Base-by-base conservation (phyloP, 1,140 invertebrate genomes). In the Paralvinella palmiformis region DNA sequence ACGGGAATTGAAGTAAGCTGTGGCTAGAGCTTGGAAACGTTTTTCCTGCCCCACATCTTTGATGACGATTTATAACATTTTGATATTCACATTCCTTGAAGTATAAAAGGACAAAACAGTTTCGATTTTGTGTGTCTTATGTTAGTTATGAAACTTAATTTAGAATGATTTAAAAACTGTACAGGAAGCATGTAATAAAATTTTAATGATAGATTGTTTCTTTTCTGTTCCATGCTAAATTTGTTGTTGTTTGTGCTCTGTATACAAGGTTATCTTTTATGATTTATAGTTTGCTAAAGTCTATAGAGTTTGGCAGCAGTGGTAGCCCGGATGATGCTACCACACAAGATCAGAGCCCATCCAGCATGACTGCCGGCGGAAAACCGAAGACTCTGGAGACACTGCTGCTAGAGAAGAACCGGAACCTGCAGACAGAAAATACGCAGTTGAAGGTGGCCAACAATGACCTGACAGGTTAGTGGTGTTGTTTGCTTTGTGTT, bases 351-450 rank as follows among this genome's bases (percentile, higher is more conserved):
- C 53, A 48, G 66, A 31, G 41, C 62, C 3, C 24, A n/a, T 69
- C 85, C 83, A 67, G 85, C 48, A 22, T 59, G 59, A 31, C 58
- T 20, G 62, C 45, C 53, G 33, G 48, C 32, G 36, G 65, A 59
- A 70, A 76, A 44, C 32, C 69, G 32, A 91, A 90, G 78, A 86
- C 88, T 62, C 83, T 91, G 65, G 89, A 91, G 79, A 84, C 88
- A 66, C 82, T 91, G 68, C 81, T 90, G 22, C 79, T 91, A 75
- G 90, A 91, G 77, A 86, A 90, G 70, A 87, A 87, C 67, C 90
- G 90, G 75, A 84, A 84, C 29, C 73, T 89, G 55, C 88, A 87
- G 72, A 75, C 77, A 29, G 83, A 84, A 66, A 83, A 81, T 69
- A 81, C 82, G 10, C 69, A 76, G 37, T 68, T 83, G 22, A 84